Conservation (phyloP, 1,140 invertebrate genomes). For the Drosophila ogumai region DNA sequence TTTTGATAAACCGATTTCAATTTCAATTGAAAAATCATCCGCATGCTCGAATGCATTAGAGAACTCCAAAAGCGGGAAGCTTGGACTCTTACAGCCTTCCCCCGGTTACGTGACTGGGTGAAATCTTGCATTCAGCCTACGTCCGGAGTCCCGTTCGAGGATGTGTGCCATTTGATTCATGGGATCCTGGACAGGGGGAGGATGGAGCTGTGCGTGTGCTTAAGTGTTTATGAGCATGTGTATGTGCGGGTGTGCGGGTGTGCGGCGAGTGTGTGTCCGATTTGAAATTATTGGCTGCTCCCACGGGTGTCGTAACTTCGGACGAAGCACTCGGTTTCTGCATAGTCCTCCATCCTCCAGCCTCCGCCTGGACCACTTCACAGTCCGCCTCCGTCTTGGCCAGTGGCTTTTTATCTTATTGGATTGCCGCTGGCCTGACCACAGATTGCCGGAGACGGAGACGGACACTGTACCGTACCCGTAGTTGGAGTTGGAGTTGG, state of each 20-base stretch:
- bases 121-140: slow-evolving; percentile 58
- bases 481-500: no score
- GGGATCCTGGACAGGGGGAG: slow-evolving; percentile 29
- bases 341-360: slow-evolving; percentile 39
- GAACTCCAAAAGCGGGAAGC: neutral
- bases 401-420: slow-evolving; percentile 69
- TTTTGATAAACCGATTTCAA: slow-evolving; percentile 49
- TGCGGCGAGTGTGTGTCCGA: slow-evolving; percentile 55
- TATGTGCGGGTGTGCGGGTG: neutral
- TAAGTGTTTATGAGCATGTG: slow-evolving; percentile 40
- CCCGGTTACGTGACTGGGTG: slow-evolving; percentile 50
- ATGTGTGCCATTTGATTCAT: slow-evolving; percentile 77
- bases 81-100: neutral
- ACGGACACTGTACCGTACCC: neutral
- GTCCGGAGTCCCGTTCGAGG: slow-evolving; percentile 33
- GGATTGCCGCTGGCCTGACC: slow-evolving; percentile 66
- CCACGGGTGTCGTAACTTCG: slow-evolving; percentile 80
- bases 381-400: slow-evolving; percentile 11
- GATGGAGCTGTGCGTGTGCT: slow-evolving; percentile 20
- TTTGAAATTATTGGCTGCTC: slow-evolving; percentile 83
- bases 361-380: slow-evolving; percentile 9
- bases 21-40: slow-evolving; percentile 52
- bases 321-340: slow-evolving; percentile 57
- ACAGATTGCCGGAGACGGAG: slow-evolving; percentile 52
- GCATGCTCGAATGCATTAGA: slow-evolving; percentile 18